A percentile compares a stretch with the other conserved stretches of the same genome.
phyloP scores from a whole-genome alignment of 2,113 vertebrate species.

The Leucopsar rothschildi region DNA sequence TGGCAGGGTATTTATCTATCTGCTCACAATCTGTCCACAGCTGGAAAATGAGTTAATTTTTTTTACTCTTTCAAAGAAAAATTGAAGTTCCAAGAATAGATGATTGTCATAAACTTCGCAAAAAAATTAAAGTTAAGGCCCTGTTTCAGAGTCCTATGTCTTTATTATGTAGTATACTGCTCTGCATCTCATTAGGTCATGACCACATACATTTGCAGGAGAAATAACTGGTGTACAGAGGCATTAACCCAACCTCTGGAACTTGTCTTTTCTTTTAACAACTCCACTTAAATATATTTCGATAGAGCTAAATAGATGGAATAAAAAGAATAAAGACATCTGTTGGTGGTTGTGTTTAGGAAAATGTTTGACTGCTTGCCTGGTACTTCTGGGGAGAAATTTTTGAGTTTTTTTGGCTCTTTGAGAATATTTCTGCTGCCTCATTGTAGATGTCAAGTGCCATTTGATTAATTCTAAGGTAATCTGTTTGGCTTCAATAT shows the following conservation, averaged over 20 bases:
- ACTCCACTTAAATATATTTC: background rate
- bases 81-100: conserved; percentile 1
- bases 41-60: conserved; percentile 43
- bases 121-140: conserved; percentile 11
- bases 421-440: background rate
- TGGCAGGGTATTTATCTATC: conserved; percentile 14
- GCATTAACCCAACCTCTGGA: background rate
- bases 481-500: background rate
- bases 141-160: background rate
- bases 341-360: background rate
- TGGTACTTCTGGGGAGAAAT: background rate
- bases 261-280: background rate
- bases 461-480: background rate
- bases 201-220: background rate
- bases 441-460: background rate
- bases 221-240: background rate
- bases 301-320: background rate
- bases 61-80: conserved; percentile 53
- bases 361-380: background rate
- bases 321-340: background rate
- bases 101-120: conserved; percentile 7
- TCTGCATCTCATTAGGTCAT: background rate
- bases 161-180: background rate
- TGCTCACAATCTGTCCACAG: conserved; percentile 19
- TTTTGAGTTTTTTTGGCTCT: background rate